Evolutionary conservation across 2,888 invertebrate genomes (phyloP), one percentile per base, ranked within the genome.

Genomic region (Agrochola litura): DNA sequence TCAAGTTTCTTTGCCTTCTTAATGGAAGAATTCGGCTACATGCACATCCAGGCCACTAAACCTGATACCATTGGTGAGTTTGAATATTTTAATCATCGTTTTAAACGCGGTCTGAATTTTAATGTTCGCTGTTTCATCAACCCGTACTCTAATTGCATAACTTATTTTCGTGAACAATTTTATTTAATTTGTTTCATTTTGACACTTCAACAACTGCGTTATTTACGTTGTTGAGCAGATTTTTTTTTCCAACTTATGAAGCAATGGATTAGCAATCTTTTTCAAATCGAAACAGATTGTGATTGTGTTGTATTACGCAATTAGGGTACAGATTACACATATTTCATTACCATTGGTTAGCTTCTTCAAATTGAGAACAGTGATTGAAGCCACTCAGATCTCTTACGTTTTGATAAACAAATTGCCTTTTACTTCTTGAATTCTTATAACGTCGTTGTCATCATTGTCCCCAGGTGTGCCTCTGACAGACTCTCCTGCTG

Each of bases 41-140:
- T 98, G 88, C 99, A 99, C 91, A 85, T 99, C 9, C 99, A 99
- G 91, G 97, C 98, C 0, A 98, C 99, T 0, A 99, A 99, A 92
- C 99, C 99, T 22, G 99, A 99, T 90, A 99, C 99, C 0, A 95
- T 98, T 85, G 99, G 98, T 98, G 91, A 93, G 96, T 86, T 12
- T 12, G 6, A 25, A 4, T 25, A 25, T n/a, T 16, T 10, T n/a
- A 12, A 6, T 3, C 12, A 10, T 37, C 22, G 9, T 54, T n/a
- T 22, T 37, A 19, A 9, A 4, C 9, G 9, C 3, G 2, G 3
- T 41, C 22, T 9, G 2, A 12, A 16, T 30, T 19, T 22, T n/a
- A 14, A 8, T 37, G 10, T 0, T 8, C 49, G 4, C 30, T 52
- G 22, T 30, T 30, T 22, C 30, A 30, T 0, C 0, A 46, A 46